Base-by-base conservation (phyloP, 2,113 vertebrate genomes). In the Tetraodon nigroviridis region DNA sequence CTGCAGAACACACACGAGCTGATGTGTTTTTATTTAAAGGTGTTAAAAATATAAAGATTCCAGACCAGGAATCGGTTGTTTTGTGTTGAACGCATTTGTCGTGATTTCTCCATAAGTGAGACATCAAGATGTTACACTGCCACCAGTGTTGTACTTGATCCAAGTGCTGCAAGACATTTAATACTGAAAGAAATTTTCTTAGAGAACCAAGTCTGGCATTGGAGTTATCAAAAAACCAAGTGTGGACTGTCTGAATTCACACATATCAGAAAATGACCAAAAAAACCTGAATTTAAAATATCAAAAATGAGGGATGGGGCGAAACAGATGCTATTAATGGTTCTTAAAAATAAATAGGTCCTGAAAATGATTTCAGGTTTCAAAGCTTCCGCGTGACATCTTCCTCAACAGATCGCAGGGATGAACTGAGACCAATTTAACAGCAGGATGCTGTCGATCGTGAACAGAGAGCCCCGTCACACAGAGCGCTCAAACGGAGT, bases 1-100 rank as follows among this genome's bases (percentile, higher is more conserved):
- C 96, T 99, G 47, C 42, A 79, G 61, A 48, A 67, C 60, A 75
- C 27, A 69, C 21, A 81, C 18, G 29, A 32, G 15, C 16, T 2
- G 6, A 32, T 7, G 13, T 27, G 37, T 42, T 54, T 29, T 73
- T 49, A 56, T 49, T 52, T 47, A 1, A 17, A 58, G 40, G 7
- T 27, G 24, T 27, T 27, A 27, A 27, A 27, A 27, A 27, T 4
- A 27, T 6, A 27, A 27, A 27, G 24, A 27, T 6, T 27, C 24
- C 24, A 27, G 24, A 27, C 7, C 24, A 27, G 24, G 3, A 27
- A 3, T 27, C 5, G 3, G 24, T 27, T 27, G 2, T 27, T 27
- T 27, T 27, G 4, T 27, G 24, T 27, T 27, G 24, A 27, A 27
- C 7, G 24, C 4, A 27, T 27, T 6, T 27, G 24, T 27, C 24